Conservation (phyloP, 1,140 invertebrate species). For the Popillia japonica region DNA sequence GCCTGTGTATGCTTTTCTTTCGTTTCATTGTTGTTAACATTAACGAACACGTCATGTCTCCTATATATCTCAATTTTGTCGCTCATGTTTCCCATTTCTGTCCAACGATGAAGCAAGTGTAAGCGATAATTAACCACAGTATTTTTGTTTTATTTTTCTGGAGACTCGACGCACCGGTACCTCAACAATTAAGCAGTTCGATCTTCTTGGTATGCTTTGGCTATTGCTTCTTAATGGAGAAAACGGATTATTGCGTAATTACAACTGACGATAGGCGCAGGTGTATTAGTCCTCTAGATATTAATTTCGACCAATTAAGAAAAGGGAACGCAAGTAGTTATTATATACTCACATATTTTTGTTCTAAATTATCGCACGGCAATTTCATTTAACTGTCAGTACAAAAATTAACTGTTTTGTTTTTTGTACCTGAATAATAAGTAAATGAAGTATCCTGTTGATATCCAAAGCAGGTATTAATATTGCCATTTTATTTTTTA, state of each 20-base stretch:
- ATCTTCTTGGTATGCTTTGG: neutral
- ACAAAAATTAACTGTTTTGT: too few species aligned
- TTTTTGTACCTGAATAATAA: too few species aligned
- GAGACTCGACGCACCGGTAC: neutral
- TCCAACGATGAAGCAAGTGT: neutral
- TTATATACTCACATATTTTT: neutral
- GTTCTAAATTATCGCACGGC: too few species aligned
- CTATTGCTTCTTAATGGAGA: slow-evolving; percentile 22
- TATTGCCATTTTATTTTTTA: too few species aligned
- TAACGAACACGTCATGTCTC: neutral
- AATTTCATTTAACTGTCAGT: too few species aligned
- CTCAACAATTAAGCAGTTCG: slow-evolving; percentile 7
- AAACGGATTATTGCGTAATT: slow-evolving; percentile 22
- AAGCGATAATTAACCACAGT: neutral
- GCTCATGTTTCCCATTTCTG: neutral
- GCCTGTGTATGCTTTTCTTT: slow-evolving; percentile 1
- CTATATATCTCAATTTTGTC: slow-evolving; percentile 26
- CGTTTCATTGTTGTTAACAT: neutral
- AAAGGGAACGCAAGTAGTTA: neutral
- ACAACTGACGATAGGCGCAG: slow-evolving; percentile 17
- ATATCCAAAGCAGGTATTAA: too few species aligned
- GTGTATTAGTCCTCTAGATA: neutral
- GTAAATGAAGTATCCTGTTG: too few species aligned
- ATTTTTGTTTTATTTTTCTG: neutral
- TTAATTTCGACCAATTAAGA: slow-evolving; percentile 24